Base-by-base conservation (phyloP, 2,113 vertebrate genomes). In the Corapipo altera region DNA sequence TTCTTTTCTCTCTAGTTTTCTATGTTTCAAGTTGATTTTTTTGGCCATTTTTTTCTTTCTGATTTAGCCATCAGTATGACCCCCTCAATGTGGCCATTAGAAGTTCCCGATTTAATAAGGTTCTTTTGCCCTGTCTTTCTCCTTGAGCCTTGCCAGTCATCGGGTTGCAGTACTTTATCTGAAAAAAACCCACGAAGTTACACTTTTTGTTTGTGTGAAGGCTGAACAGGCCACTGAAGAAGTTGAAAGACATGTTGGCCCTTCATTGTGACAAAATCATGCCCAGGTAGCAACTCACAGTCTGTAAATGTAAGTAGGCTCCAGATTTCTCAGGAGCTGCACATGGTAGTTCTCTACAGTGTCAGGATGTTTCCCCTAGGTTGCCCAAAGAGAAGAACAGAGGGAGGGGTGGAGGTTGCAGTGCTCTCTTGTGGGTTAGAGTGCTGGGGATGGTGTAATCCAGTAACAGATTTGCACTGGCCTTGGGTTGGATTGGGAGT, bases 351-450 rank as follows among this genome's bases (percentile, higher is more conserved):
- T 59, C 48, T 15, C 35, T 70, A 19, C 12, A n/a, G 13, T 8
- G 12, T 6, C 2, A 5, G 59, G 48, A 26, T 3, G 17, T 41
- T 86, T 65, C 49, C 44, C 37, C 49, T 76, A 33, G 52, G 51
- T 37, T 19, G 3, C 8, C 46, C 16, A 23, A 78, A n/a, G 24
- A 66, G 19, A 43, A 84, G 81, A 39, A 59, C 13, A 32, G 5
- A 39, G 44, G 22, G 26, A 72, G 3, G 7, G 3, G 11, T 57
- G 17, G 7, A 74, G 43, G 15, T 2, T 35, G n/a, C 7, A 9
- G 39, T 23, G 24, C 6, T 51, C 13, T 7, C 11, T 28, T 43
- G 13, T 3, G 8, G 4, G 11, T 6, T 0, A 0, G 21, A 12
- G 3, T 10, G 23, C 17, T 37, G 41, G 22, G 9, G 7, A 10